These are phyloP conservation scores for Crenichthys baileyi DNA, from an alignment of 2,797 vertebrate genomes.

Conservation along the genomic window DNA sequence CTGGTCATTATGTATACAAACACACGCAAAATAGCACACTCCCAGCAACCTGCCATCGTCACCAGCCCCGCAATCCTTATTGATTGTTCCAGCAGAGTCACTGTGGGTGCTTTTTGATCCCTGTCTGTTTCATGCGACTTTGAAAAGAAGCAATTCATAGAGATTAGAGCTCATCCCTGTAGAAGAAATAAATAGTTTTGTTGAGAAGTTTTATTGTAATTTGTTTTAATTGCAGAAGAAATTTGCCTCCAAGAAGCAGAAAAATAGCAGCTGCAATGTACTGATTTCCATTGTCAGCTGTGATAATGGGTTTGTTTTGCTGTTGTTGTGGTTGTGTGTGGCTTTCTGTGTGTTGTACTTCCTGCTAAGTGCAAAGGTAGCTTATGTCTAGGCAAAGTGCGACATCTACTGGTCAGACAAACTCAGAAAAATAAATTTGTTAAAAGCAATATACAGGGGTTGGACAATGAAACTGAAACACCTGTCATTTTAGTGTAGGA, in stretches of 20 bases:
- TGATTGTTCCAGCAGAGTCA: slow-evolving; percentile 55
- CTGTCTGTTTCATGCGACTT: slow-evolving; percentile 1
- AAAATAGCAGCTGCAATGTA: not conserved
- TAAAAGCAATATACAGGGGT: not conserved
- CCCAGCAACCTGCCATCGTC: slow-evolving; percentile 19
- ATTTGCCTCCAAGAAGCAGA: not conserved
- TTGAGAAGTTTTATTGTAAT: not conserved
- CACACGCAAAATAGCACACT: slow-evolving; percentile 3
- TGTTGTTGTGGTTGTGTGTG: too few species aligned
- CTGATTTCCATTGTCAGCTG: not conserved
- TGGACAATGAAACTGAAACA: too few species aligned
- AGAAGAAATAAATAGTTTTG: not conserved
- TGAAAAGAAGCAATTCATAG: not conserved
- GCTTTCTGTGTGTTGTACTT: slow-evolving; percentile 1
- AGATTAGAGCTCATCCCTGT: not conserved
- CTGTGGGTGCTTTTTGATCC: slow-evolving; percentile 27
- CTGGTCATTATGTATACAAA: slow-evolving; percentile 35
- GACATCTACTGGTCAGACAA: slow-evolving; percentile 60
- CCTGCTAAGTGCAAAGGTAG: not conserved
- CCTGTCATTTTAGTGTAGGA: too few species aligned
- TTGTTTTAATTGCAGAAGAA: not conserved
- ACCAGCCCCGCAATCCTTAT: slow-evolving; percentile 48
- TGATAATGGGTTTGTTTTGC: not conserved
- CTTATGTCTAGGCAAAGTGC: slow-evolving; percentile 24
- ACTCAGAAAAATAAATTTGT: slow-evolving; percentile 3